These are phyloP conservation scores for Cataglyphis hispanica DNA, from an alignment of 1,140 invertebrate genomes.

Conservation along the genomic window DNA sequence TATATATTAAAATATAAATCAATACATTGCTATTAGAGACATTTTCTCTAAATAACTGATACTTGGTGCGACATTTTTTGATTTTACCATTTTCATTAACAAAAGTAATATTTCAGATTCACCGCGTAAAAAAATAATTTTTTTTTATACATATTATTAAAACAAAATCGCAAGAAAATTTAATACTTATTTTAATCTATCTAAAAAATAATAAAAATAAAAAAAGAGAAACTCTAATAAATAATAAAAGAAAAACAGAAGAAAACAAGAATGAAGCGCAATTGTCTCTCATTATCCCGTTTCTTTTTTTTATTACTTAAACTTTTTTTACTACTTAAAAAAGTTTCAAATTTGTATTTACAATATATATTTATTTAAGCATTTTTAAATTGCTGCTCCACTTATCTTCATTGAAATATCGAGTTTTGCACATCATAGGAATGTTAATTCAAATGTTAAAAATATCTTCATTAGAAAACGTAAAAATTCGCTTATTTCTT, in stretches of 20 bases:
- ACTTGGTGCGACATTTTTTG: not conserved
- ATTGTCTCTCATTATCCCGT: too few relatives aligned
- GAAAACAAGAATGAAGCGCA: too few relatives aligned
- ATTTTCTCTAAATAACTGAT: constrained; percentile 15
- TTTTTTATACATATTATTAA: not conserved
- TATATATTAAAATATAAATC: not conserved
- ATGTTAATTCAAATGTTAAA: constrained; percentile 27
- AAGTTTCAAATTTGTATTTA: not conserved
- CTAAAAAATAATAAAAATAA: too few relatives aligned
- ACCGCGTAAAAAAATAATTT: not conserved
- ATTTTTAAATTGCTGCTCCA: constrained; percentile 10
- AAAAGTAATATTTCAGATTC: constrained; percentile 1
- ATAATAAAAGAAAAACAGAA: too few relatives aligned
- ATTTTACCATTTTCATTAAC: constrained; percentile 3
- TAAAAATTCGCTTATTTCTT: constrained; percentile 36
- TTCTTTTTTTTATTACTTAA: too few relatives aligned
- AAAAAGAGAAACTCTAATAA: too few relatives aligned
- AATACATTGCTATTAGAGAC: constrained; percentile 13
- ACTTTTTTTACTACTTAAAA: not conserved
- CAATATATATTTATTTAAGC: not conserved
- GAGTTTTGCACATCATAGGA: not conserved
- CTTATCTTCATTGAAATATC: not conserved
- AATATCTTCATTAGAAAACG: not conserved
- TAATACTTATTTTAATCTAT: not conserved
- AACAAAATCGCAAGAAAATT: constrained; percentile 3